phyloP scores from a whole-genome alignment of 1,140 invertebrate genomes.

The Oncopodura yosiiana region DNA sequence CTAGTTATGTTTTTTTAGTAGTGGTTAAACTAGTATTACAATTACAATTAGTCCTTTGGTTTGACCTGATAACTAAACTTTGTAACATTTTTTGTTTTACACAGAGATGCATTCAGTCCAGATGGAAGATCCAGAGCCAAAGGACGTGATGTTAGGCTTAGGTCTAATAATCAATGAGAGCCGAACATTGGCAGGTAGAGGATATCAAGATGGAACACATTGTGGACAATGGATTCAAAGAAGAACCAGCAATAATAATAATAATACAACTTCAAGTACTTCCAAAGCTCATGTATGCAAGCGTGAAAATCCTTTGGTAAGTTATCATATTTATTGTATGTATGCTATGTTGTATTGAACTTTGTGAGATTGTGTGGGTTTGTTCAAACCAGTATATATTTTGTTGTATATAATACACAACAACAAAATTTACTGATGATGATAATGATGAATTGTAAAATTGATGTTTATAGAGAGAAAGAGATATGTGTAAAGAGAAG shows the following conservation, averaged over 20 bases:
- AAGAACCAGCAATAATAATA: no score
- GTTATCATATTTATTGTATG: constrained; percentile 4
- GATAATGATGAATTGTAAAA: no score
- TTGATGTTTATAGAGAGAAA: no score
- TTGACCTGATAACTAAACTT: not conserved
- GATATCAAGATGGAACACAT: constrained; percentile 63
- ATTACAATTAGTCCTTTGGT: not conserved
- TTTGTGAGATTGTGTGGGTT: not conserved
- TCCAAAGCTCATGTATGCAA: constrained; percentile 48
- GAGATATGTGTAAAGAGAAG: no score
- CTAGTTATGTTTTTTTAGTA: no score
- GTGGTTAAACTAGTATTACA: not conserved
- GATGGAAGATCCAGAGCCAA: constrained; percentile 44
- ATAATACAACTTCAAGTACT: no score
- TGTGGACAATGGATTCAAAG: constrained; percentile 42
- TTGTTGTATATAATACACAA: no score
- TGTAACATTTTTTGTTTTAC: not conserved
- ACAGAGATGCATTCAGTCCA: constrained; percentile 30
- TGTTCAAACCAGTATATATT: no score
- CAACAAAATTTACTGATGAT: no score
- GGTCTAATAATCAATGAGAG: constrained; percentile 58
- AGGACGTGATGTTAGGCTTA: constrained; percentile 49
- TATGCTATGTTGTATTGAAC: not conserved
- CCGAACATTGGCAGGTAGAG: constrained; percentile 49
- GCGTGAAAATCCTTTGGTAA: constrained; percentile 45